Conservation (phyloP, 2,888 invertebrate genomes). For the Drosophila buzzatii region DNA sequence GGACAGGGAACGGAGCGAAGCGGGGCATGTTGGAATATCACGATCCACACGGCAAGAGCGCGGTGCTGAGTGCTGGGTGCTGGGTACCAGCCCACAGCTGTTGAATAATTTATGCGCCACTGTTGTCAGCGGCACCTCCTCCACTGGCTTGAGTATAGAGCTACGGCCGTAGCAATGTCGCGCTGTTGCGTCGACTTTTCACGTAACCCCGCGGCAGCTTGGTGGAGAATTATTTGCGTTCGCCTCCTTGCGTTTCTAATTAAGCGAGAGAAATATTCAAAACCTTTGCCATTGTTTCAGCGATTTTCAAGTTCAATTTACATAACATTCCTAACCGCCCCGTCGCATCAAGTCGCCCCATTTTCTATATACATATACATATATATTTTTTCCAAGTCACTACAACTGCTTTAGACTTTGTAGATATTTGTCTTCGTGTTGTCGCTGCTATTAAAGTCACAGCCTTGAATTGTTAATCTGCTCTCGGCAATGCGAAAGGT, state of each 20-base stretch:
- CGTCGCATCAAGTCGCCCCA: conserved; percentile 39
- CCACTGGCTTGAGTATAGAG: conserved; percentile 24
- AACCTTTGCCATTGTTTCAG: conserved; percentile 80
- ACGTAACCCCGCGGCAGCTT: conserved; percentile 26
- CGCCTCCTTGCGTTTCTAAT: conserved; percentile 80
- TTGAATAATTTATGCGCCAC: conserved; percentile 75
- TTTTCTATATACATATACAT: conserved; percentile 4
- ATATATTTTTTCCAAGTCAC: conserved; percentile 16
- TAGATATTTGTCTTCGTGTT: conserved; percentile 11
- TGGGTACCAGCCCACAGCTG: conserved; percentile 54
- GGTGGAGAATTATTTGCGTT: conserved; percentile 73
- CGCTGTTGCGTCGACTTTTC: conserved; percentile 31
- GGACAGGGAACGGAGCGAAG: conserved; percentile 22
- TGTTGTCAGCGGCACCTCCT: conserved; percentile 67
- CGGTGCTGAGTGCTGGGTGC: conserved; percentile 4
- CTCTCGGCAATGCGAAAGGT: conserved; percentile 49
- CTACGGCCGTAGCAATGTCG: conserved; percentile 42
- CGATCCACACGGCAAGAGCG: conserved; percentile 17
- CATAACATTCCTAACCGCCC: conserved; percentile 75
- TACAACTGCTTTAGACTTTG: conserved; percentile 15
- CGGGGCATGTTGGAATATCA: conserved; percentile 18
- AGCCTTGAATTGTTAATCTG: conserved; percentile 58
- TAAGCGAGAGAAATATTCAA: conserved; percentile 83
- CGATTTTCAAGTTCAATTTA: conserved; percentile 79
- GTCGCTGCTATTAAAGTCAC: conserved; percentile 47